Conservation (phyloP, 92 coral and sea anemone genomes). For the Chrysogorgia sp. region DNA sequence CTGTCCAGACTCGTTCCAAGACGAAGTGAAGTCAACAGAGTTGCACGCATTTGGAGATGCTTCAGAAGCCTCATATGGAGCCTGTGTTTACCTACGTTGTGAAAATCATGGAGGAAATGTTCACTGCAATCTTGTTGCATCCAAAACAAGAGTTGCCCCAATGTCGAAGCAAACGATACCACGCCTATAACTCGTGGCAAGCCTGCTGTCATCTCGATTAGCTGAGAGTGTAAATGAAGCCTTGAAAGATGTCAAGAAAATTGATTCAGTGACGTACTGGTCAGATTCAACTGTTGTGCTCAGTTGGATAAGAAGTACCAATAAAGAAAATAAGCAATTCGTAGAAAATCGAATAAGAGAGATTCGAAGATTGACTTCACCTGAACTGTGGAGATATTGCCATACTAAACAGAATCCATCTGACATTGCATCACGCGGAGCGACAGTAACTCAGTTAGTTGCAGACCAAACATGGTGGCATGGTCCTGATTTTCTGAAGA, state of each 20-base stretch:
- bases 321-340: slow-evolving; percentile 27
- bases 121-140: too few relatives aligned
- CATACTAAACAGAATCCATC: slow-evolving; percentile 25
- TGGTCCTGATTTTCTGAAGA: slow-evolving; percentile 9
- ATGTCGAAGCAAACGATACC: slow-evolving; percentile 49
- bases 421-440: slow-evolving; percentile 12
- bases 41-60: slow-evolving; percentile 1
- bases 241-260: slow-evolving; percentile 16
- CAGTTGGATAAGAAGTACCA: slow-evolving; percentile 23
- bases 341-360: slow-evolving; percentile 18
- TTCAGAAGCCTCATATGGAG: too few relatives aligned
- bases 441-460: too few relatives aligned
- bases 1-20: neutral
- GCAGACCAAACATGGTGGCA: slow-evolving; percentile 29
- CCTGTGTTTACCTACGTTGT: too few relatives aligned
- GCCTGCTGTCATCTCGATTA: slow-evolving; percentile 31
- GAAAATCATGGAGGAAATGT: too few relatives aligned
- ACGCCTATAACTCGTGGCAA: slow-evolving; percentile 39
- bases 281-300: slow-evolving; percentile 38
- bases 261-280: slow-evolving; percentile 35
- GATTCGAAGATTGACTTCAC: slow-evolving; percentile 7
- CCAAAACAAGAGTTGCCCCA: slow-evolving; percentile 47
- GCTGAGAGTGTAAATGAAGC: slow-evolving; percentile 31
- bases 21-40: neutral
- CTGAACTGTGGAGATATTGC: too few relatives aligned